phyloP scores from a whole-genome alignment of 1,140 invertebrate species.

The Musca vetustissima region DNA sequence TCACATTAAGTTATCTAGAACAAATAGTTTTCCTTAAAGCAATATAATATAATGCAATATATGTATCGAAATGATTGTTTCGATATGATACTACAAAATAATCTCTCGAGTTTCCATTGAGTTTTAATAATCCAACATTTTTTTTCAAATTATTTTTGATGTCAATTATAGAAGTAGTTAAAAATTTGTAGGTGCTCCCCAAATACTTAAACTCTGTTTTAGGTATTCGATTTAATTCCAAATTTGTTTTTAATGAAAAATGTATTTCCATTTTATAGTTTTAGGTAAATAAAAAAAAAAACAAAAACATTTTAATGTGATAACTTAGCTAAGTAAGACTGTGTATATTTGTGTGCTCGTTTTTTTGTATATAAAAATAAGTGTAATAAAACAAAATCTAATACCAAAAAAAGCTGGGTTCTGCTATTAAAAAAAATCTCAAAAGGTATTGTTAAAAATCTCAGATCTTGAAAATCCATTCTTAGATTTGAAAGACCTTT shows the following conservation, averaged over 20 bases:
- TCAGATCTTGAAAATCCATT: neutral
- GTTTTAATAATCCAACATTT: no score
- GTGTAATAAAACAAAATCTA: neutral
- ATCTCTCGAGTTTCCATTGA: neutral
- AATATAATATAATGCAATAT: neutral
- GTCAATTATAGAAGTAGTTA: no score
- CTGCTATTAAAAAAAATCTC: neutral
- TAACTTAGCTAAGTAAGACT: conserved; percentile 19
- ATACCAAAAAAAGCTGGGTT: neutral
- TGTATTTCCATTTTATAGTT: neutral
- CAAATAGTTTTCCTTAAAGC: neutral
- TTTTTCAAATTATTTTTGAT: no score
- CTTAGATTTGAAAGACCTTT: no score
- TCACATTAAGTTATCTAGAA: neutral
- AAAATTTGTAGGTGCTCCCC: neutral
- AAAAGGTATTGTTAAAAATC: neutral
- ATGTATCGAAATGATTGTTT: no score
- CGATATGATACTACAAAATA: neutral
- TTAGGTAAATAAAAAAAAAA: neutral
- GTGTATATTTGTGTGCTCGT: conserved; percentile 16
- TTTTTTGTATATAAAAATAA: conserved; percentile 16
- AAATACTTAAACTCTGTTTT: neutral
- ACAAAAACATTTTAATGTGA: conserved; percentile 13
- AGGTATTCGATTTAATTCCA: neutral
- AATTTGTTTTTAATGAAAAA: neutral